phyloP scores from a whole-genome alignment of 2,888 invertebrate genomes.

The Harpalus rubripes region DNA sequence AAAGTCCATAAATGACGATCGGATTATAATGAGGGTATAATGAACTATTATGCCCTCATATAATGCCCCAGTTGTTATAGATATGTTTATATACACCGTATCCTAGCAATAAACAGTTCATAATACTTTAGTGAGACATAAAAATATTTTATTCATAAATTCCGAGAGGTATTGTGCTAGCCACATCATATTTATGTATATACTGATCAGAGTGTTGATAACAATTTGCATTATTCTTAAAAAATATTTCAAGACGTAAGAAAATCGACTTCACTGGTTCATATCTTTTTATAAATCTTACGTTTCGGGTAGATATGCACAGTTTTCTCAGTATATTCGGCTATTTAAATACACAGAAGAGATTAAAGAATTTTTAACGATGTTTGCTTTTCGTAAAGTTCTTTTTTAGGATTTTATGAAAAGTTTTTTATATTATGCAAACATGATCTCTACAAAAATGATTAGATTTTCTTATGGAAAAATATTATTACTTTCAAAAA shows the following conservation, averaged over 20 bases:
- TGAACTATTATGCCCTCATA: no score
- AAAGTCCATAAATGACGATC: no score
- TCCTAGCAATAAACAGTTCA: no score
- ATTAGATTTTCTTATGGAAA: not conserved
- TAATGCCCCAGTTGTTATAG: no score
- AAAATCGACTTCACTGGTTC: not conserved
- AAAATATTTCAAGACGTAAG: not conserved
- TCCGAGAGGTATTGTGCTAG: no score
- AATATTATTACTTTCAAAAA: not conserved
- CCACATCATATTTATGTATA: no score
- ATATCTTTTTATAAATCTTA: not conserved
- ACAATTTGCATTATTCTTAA: not conserved
- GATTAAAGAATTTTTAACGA: conserved; percentile 25
- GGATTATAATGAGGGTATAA: no score
- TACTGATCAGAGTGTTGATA: no score
- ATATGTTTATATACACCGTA: no score
- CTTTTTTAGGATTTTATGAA: not conserved
- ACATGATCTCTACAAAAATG: not conserved
- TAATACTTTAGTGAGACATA: no score
- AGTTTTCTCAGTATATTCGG: not conserved
- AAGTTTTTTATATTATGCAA: not conserved
- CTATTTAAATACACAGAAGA: conserved; percentile 13
- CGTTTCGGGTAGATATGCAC: not conserved
- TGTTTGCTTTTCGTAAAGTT: conserved; percentile 11
- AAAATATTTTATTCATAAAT: no score